These are phyloP conservation scores for Platycheirus rosarum DNA, from an alignment of 2,888 invertebrate genomes.

Conservation along the genomic window DNA sequence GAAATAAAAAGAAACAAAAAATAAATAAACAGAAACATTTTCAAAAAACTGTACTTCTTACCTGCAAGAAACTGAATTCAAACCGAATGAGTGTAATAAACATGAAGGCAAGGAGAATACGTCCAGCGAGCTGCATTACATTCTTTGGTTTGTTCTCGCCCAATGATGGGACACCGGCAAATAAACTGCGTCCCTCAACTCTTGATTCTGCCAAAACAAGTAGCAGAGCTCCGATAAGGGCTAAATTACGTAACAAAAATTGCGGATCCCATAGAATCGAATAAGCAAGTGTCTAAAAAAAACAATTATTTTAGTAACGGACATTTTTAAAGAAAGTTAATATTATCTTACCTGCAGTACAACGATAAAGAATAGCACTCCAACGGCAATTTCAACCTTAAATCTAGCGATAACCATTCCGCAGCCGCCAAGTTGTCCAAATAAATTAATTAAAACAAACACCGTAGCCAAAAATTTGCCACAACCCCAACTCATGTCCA, in stretches of 20 bases:
- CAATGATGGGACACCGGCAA: conserved; percentile 96
- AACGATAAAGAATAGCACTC: conserved; percentile 96
- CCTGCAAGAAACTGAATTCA: conserved; percentile 94
- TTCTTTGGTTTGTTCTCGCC: conserved; percentile 98
- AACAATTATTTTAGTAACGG: too few relatives aligned
- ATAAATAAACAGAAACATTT: conserved; percentile 15
- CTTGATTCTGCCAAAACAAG: conserved; percentile 98
- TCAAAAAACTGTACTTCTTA: too few relatives aligned
- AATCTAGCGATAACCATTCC: conserved; percentile 96
- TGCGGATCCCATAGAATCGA: conserved; percentile 99
- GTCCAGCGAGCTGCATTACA: conserved; percentile 97
- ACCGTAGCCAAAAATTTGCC: conserved; percentile 96
- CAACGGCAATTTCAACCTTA: conserved; percentile 95
- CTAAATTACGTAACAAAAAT: conserved; percentile 97
- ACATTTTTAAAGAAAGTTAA: too few relatives aligned
- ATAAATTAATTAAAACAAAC: conserved; percentile 97
- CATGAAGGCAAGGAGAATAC: conserved; percentile 98
- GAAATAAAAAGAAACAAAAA: conserved; percentile 78
- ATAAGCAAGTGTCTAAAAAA: conserved; percentile 92
- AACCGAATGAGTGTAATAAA: conserved; percentile 97
- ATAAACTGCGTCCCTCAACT: conserved; percentile 95
- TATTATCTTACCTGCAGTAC: conserved; percentile 95
- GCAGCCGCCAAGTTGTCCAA: conserved; percentile 98
- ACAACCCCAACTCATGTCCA: conserved; percentile 98
- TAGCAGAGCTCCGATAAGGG: conserved; percentile 97